These are phyloP conservation scores for Spicauda simplicius DNA, from an alignment of 2,888 invertebrate species.

Conservation along the genomic window DNA sequence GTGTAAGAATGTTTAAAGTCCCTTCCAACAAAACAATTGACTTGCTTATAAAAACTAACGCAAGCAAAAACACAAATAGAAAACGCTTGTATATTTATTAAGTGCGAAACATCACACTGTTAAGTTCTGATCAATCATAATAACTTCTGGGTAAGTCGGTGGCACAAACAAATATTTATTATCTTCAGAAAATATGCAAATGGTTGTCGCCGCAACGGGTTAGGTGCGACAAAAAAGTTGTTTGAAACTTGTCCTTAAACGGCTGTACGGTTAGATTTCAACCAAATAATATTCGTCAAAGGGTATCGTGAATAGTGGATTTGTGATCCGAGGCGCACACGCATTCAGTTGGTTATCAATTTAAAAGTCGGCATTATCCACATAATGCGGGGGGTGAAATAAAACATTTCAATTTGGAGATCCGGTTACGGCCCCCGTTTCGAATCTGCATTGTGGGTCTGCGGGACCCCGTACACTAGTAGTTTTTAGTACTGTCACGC, in stretches of 20 bases:
- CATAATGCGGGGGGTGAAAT: constrained; percentile 73
- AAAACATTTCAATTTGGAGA: constrained; percentile 85
- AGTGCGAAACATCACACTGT: constrained; percentile 61
- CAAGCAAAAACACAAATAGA: neutral
- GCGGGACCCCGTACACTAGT: constrained; percentile 77
- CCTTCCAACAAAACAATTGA: neutral
- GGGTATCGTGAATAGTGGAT: constrained; percentile 55
- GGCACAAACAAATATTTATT: constrained; percentile 69
- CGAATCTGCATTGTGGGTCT: constrained; percentile 80
- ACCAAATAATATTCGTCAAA: constrained; percentile 73
- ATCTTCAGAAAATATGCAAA: constrained; percentile 63
- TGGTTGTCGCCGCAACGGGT: constrained; percentile 49
- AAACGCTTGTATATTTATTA: constrained; percentile 50
- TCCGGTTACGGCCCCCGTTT: constrained; percentile 81
- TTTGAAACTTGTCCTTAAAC: constrained; percentile 53
- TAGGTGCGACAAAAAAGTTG: constrained; percentile 34
- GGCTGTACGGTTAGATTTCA: constrained; percentile 77
- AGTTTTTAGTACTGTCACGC: constrained; percentile 68
- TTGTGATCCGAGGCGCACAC: constrained; percentile 67
- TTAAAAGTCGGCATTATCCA: constrained; percentile 80
- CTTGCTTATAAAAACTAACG: neutral
- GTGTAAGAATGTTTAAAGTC: too few relatives aligned
- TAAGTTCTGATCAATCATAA: constrained; percentile 66
- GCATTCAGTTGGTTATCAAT: constrained; percentile 80
- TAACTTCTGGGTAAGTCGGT: constrained; percentile 64